Conservation (phyloP, 1,140 invertebrate genomes). For the Rhopalosiphum maidis region DNA sequence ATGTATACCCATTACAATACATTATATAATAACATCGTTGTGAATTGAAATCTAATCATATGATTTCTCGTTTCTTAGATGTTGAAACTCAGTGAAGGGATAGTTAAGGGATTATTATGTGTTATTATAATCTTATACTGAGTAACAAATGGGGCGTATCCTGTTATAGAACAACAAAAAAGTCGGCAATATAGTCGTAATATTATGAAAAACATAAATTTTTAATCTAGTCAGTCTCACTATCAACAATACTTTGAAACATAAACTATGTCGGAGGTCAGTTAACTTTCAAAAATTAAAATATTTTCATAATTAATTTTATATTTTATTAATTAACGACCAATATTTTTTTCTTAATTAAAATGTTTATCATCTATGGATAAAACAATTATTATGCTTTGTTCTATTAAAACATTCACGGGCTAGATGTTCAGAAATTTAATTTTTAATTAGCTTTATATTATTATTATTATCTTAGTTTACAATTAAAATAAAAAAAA, state of each 20-base stretch:
- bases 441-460: not conserved
- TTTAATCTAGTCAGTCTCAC: not conserved
- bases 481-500: not conserved
- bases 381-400: not conserved
- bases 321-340: not conserved
- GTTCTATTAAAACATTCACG: not conserved
- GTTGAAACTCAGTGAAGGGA: not conserved
- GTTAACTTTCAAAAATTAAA: not conserved
- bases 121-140: not conserved
- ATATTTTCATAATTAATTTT: not conserved
- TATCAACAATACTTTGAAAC: not conserved
- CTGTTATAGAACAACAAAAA: not conserved
- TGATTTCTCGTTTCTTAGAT: not conserved
- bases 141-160: not conserved
- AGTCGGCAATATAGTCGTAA: not conserved
- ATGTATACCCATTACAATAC: not conserved
- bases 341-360: not conserved
- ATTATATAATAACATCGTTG: not conserved
- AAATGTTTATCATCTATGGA: not conserved
- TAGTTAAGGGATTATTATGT: too few relatives aligned
- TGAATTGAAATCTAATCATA: not conserved
- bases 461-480: not conserved
- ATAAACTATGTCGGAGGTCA: not conserved
- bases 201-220: not conserved
- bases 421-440: not conserved